Conservation (phyloP, 2,113 vertebrate genomes). For the Strigops habroptila region DNA sequence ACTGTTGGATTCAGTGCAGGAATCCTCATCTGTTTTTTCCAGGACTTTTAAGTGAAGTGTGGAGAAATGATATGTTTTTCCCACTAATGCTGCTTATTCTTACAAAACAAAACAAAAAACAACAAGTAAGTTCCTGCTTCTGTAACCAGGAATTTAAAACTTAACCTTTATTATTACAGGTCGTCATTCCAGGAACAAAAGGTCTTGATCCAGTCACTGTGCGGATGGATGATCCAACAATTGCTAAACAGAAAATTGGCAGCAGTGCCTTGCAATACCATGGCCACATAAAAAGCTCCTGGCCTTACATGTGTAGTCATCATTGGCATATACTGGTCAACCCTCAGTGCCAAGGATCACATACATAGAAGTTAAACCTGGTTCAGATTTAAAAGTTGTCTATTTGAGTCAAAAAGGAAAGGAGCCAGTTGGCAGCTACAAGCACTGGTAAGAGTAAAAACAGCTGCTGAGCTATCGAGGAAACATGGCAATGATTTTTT, state of each 20-base stretch:
- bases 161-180: slow-evolving; percentile 55
- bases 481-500: background rate
- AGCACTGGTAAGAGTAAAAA: background rate
- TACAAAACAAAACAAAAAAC: background rate
- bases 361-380: slow-evolving; percentile 77
- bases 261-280: slow-evolving; percentile 73
- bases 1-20: background rate
- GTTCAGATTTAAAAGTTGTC: slow-evolving; percentile 71
- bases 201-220: slow-evolving; percentile 74
- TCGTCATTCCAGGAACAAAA: slow-evolving; percentile 72
- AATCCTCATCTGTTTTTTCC: background rate
- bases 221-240: slow-evolving; percentile 72
- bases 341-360: slow-evolving; percentile 76
- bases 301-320: slow-evolving; percentile 74
- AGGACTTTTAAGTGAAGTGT: background rate
- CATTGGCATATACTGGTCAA: slow-evolving; percentile 78
- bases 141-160: slow-evolving; percentile 26
- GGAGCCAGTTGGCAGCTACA: slow-evolving; percentile 5
- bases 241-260: slow-evolving; percentile 80
- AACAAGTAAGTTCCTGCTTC: too few relatives aligned
- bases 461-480: background rate
- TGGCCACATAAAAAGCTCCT: slow-evolving; percentile 75
- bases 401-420: slow-evolving; percentile 77
- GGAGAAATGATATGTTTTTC: background rate
- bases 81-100: background rate